These are phyloP conservation scores for Abrostola triplasia DNA, from an alignment of 2,888 invertebrate species.

Conservation along the genomic window DNA sequence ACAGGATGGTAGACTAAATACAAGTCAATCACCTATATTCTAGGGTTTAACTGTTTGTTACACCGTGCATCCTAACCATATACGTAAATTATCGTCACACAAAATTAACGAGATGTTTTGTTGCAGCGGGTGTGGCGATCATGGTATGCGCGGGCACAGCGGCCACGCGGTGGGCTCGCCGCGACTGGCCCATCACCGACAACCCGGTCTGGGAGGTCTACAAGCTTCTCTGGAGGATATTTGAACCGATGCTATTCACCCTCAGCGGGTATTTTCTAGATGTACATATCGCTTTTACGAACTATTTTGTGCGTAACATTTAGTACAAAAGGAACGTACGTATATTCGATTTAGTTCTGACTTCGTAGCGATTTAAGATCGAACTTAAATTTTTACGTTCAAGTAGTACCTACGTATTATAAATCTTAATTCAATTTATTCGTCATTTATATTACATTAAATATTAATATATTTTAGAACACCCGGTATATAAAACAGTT, in stretches of 20 bases:
- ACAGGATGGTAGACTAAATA: too few species aligned
- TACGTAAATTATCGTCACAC: not conserved
- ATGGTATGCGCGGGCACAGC: constrained; percentile 85
- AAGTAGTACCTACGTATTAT: too few species aligned
- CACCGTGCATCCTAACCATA: not conserved
- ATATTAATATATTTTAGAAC: not conserved
- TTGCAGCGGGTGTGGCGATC: constrained; percentile 83
- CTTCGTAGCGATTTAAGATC: too few species aligned
- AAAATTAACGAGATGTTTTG: not conserved
- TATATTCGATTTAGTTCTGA: too few species aligned
- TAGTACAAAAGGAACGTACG: too few species aligned
- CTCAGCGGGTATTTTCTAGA: constrained; percentile 82
- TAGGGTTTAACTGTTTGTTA: too few species aligned
- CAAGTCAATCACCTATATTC: too few species aligned
- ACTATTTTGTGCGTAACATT: constrained; percentile 14
- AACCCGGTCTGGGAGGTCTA: constrained; percentile 82
- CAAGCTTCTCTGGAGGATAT: constrained; percentile 80
- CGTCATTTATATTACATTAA: too few species aligned
- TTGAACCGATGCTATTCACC: constrained; percentile 84
- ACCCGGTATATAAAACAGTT: not conserved
- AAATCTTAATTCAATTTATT: too few species aligned
- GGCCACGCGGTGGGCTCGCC: constrained; percentile 80
- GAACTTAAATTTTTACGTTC: too few species aligned
- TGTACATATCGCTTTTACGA: constrained; percentile 62
- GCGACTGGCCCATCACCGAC: constrained; percentile 78